Evolutionary conservation across 2,113 vertebrate genomes (phyloP).

Genomic region (Zapornia atra): DNA sequence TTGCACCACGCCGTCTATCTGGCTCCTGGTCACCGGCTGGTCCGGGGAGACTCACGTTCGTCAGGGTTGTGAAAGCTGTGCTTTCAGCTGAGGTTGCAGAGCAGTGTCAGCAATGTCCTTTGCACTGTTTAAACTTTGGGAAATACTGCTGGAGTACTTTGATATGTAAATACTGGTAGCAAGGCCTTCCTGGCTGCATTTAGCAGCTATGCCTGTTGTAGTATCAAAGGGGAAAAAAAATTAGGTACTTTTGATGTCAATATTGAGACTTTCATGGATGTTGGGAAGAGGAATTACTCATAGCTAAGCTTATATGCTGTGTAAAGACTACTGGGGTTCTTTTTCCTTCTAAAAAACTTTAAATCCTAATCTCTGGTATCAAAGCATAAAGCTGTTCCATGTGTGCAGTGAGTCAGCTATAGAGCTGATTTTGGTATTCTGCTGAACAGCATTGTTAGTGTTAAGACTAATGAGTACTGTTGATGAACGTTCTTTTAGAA

Average conservation of each 20-base stretch:
- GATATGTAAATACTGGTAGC: neutral
- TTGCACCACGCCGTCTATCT: neutral
- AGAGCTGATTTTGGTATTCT: conserved; percentile 70
- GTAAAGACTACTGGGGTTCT: neutral
- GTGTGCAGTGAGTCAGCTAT: conserved; percentile 46
- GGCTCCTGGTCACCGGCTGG: neutral
- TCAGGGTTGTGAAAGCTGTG: neutral
- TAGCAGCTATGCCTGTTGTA: neutral
- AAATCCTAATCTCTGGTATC: conserved; percentile 23
- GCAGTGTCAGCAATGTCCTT: neutral
- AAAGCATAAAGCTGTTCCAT: conserved; percentile 9
- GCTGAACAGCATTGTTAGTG: conserved; percentile 67
- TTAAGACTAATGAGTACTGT: conserved; percentile 74
- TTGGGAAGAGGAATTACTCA: conserved; percentile 12
- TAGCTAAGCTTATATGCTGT: neutral
- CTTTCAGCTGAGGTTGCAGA: neutral
- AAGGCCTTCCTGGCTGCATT: neutral
- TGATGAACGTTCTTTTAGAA: conserved; percentile 72
- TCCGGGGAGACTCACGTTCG: neutral
- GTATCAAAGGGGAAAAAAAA: neutral
- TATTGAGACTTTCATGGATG: neutral
- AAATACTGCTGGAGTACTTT: neutral
- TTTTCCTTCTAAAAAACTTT: neutral
- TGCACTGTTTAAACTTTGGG: neutral
- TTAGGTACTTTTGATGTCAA: neutral